Conservation (phyloP, 2,113 vertebrate genomes). For the Rattus rattus region DNA sequence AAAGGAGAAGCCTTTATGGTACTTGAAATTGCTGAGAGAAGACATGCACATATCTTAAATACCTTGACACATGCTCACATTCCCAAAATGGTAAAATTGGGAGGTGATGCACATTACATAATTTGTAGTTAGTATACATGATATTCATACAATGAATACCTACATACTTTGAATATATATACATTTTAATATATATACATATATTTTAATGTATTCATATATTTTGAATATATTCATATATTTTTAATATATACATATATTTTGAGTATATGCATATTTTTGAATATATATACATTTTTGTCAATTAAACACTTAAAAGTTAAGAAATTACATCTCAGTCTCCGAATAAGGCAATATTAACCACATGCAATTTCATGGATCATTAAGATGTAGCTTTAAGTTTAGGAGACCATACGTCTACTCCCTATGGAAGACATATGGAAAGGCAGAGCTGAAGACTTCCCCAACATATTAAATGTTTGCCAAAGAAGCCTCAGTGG, state of each 20-base stretch:
- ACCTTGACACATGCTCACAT: background rate
- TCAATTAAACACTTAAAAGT: background rate
- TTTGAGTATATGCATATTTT: too few species aligned
- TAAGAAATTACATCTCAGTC: background rate
- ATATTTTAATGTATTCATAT: too few species aligned
- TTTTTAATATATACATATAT: too few species aligned
- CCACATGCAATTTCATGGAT: background rate
- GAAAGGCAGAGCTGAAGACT: background rate
- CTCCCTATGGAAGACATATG: background rate
- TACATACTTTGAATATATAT: background rate
- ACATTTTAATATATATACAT: too few species aligned
- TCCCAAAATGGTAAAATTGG: background rate
- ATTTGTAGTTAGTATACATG: background rate
- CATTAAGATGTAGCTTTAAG: background rate
- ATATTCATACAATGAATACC: background rate
- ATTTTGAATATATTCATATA: background rate
- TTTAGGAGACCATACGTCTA: background rate
- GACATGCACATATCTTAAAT: background rate
- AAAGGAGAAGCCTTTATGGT: background rate
- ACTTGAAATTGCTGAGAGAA: background rate
- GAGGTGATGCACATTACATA: background rate
- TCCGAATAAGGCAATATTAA: background rate
- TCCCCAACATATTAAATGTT: background rate
- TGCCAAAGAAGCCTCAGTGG: background rate
- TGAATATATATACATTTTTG: too few species aligned